These are phyloP conservation scores for Ferdinandea cuprea DNA, from an alignment of 2,888 invertebrate genomes.

Conservation along the genomic window DNA sequence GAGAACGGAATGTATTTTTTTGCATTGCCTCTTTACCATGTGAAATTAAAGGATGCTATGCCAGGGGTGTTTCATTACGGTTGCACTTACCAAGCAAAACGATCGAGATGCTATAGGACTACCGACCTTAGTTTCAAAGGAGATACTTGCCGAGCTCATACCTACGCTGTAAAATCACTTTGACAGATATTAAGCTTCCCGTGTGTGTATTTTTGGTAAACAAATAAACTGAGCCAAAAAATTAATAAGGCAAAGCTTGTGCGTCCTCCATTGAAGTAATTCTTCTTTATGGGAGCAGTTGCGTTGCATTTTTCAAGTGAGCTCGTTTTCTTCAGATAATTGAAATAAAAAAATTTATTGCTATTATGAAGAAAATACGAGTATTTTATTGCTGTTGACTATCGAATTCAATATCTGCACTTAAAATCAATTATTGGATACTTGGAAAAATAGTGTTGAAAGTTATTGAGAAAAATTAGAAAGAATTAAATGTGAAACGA, in stretches of 20 bases:
- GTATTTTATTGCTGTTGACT: not conserved
- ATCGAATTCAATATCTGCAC: not conserved
- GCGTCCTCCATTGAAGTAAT: not conserved
- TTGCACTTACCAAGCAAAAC: slow-evolving; percentile 32
- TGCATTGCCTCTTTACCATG: not conserved
- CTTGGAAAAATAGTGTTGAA: not conserved
- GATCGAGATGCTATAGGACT: slow-evolving; percentile 19
- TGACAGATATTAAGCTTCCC: slow-evolving; percentile 39
- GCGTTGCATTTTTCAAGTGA: not conserved
- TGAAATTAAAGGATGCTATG: not conserved
- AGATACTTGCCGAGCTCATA: not conserved
- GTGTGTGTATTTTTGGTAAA: slow-evolving; percentile 12
- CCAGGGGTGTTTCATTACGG: slow-evolving; percentile 49
- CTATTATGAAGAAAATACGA: not conserved
- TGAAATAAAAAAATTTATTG: slow-evolving; percentile 2
- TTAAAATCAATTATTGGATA: not conserved
- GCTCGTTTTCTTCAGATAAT: slow-evolving; percentile 1
- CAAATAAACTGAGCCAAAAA: slow-evolving; percentile 20
- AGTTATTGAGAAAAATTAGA: not conserved
- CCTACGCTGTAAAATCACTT: slow-evolving; percentile 46
- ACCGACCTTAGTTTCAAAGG: not conserved
- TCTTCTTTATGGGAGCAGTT: slow-evolving; percentile 4
- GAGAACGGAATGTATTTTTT: slow-evolving; percentile 38
- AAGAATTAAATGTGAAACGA: not conserved
- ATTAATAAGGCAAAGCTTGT: not conserved